Evolutionary conservation across 1,140 invertebrate species (phyloP).

Genomic region (Lysiphlebus fabarum): DNA sequence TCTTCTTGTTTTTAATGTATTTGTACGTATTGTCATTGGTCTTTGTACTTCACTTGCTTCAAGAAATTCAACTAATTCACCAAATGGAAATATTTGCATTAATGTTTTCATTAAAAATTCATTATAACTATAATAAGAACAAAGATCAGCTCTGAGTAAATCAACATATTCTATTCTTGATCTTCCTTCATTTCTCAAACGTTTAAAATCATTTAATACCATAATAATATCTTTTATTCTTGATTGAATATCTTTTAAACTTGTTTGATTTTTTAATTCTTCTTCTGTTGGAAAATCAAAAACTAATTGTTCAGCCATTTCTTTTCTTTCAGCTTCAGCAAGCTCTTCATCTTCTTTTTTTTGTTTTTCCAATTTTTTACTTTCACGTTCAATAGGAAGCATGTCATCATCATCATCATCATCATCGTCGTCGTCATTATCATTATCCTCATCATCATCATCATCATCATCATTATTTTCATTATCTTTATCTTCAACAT

Average conservation of each 20-base stretch:
- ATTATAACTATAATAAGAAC: slow-evolving; percentile 97
- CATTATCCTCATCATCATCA: slow-evolving; percentile 51
- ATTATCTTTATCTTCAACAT: no score
- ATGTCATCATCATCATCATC: slow-evolving; percentile 63
- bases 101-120: slow-evolving; percentile 92
- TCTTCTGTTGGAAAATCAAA: slow-evolving; percentile 72
- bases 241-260: slow-evolving; percentile 81
- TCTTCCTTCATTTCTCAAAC: slow-evolving; percentile 69
- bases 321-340: slow-evolving; percentile 76
- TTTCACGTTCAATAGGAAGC: slow-evolving; percentile 83
- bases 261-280: slow-evolving; percentile 68
- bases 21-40: slow-evolving; percentile 93
- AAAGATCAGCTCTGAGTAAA: slow-evolving; percentile 80
- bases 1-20: slow-evolving; percentile 91
- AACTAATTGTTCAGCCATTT: slow-evolving; percentile 71
- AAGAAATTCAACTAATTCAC: slow-evolving; percentile 89
- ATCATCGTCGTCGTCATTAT: slow-evolving; percentile 43
- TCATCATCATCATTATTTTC: no score
- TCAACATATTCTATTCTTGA: slow-evolving; percentile 79
- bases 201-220: slow-evolving; percentile 87
- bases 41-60: slow-evolving; percentile 95
- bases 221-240: slow-evolving; percentile 86
- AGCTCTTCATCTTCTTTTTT: slow-evolving; percentile 59
- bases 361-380: slow-evolving; percentile 73
- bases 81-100: slow-evolving; percentile 88